A percentile compares a stretch with the other conserved stretches of the same genome.
phyloP scores from a whole-genome alignment of 2,113 vertebrate genomes.

The Oxyura jamaicensis region DNA sequence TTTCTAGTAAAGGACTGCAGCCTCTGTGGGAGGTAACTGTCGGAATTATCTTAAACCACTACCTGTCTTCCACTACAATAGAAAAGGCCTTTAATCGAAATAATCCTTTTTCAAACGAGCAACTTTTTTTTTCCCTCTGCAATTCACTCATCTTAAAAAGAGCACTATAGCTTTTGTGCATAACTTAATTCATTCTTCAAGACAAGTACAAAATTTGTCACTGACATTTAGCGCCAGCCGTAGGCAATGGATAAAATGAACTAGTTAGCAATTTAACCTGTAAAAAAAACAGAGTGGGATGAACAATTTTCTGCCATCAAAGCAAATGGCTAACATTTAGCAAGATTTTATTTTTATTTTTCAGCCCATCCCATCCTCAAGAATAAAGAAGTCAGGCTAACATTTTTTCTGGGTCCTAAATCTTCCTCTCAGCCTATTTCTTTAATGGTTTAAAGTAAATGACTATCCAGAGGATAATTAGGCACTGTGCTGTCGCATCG shows the following conservation, averaged over 20 bases:
- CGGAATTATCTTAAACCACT: slow-evolving; percentile 85
- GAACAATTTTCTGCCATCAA: slow-evolving; percentile 88
- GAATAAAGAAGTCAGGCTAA: slow-evolving; percentile 86
- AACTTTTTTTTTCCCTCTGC: slow-evolving; percentile 81
- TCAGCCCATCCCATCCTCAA: slow-evolving; percentile 78
- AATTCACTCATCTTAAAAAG: slow-evolving; percentile 85
- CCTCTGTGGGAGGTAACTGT: slow-evolving; percentile 83
- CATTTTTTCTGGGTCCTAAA: slow-evolving; percentile 88
- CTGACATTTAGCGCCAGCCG: slow-evolving; percentile 95
- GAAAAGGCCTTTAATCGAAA: slow-evolving; percentile 86
- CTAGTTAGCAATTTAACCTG: slow-evolving; percentile 94
- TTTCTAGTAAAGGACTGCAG: slow-evolving; percentile 79
- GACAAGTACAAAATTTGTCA: slow-evolving; percentile 89
- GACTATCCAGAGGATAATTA: slow-evolving; percentile 92
- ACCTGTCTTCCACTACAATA: slow-evolving; percentile 84
- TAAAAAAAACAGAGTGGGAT: slow-evolving; percentile 79
- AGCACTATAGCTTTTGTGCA: slow-evolving; percentile 87
- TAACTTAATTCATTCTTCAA: slow-evolving; percentile 89
- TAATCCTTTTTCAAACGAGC: slow-evolving; percentile 84
- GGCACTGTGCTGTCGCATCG: slow-evolving; percentile 86
- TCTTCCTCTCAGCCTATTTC: slow-evolving; percentile 85
- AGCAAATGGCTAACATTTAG: slow-evolving; percentile 87
- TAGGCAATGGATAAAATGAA: slow-evolving; percentile 92
- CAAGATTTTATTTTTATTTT: slow-evolving; percentile 86
- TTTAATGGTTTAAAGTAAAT: slow-evolving; percentile 91